Evolutionary conservation across 2,888 invertebrate genomes (phyloP).

Genomic region (Schizaphis graminum): DNA sequence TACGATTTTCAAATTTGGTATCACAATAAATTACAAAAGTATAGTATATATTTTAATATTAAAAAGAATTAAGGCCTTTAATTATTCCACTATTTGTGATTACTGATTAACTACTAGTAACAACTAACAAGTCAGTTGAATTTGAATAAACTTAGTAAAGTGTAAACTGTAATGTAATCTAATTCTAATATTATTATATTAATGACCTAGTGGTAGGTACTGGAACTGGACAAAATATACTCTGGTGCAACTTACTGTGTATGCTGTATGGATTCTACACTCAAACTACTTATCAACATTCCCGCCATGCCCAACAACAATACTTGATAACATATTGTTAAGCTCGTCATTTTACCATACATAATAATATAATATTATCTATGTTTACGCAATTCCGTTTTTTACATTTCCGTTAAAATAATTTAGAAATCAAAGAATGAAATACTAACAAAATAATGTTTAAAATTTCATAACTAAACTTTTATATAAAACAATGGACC

Average conservation of each 20-base stretch:
- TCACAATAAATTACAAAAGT: neutral
- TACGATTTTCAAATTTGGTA: neutral
- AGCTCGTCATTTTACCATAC: neutral
- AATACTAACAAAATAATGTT: neutral
- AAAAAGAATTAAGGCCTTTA: too few relatives aligned
- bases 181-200: too few relatives aligned
- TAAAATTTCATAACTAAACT: neutral
- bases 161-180: too few relatives aligned
- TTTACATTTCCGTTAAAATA: constrained; percentile 48
- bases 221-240: neutral
- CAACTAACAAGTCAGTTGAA: too few relatives aligned
- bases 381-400: neutral
- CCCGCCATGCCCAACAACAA: neutral
- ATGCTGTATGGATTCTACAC: neutral
- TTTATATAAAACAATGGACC: constrained; percentile 13
- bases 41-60: too few relatives aligned
- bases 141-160: too few relatives aligned
- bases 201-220: neutral
- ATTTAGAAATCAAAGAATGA: neutral
- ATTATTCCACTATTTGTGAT: too few relatives aligned
- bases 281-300: neutral
- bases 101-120: too few relatives aligned
- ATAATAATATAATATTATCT: neutral
- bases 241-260: neutral
- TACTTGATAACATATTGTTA: neutral